A percentile compares a stretch with the other conserved stretches of the same genome.
phyloP scores from a whole-genome alignment of 2,888 invertebrate genomes.

The Pogonocherus hispidulus region DNA sequence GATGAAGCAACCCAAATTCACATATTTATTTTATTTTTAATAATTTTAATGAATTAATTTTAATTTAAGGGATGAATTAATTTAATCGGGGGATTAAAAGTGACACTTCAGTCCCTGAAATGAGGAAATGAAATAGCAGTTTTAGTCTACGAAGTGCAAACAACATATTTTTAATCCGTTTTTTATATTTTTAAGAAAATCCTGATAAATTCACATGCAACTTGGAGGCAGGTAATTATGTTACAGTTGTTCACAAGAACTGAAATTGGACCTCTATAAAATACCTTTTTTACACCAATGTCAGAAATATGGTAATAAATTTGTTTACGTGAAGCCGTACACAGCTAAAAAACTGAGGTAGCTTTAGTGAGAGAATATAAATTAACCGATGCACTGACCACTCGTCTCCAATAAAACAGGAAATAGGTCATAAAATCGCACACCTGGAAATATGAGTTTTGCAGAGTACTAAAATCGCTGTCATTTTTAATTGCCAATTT shows the following conservation, averaged over 20 bases:
- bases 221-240: too few species aligned
- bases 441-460: background rate
- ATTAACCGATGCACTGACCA: background rate
- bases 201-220: too few species aligned
- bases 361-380: conserved; percentile 1
- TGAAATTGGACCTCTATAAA: background rate
- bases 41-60: too few species aligned
- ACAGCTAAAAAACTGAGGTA: background rate
- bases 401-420: background rate
- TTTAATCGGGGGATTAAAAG: too few species aligned
- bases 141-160: too few species aligned
- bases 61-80: too few species aligned
- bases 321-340: background rate
- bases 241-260: background rate
- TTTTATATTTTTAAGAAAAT: too few species aligned
- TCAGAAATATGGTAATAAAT: background rate
- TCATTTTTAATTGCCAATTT: background rate
- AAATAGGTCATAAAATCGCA: background rate
- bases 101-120: too few species aligned
- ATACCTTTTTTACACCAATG: background rate
- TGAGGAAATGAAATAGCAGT: too few species aligned
- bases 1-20: too few species aligned
- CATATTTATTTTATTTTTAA: too few species aligned
- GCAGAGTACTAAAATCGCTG: background rate
- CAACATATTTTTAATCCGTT: too few species aligned